Evolutionary conservation across 2,113 vertebrate species (phyloP).

Genomic region (Ceratotherium simum): DNA sequence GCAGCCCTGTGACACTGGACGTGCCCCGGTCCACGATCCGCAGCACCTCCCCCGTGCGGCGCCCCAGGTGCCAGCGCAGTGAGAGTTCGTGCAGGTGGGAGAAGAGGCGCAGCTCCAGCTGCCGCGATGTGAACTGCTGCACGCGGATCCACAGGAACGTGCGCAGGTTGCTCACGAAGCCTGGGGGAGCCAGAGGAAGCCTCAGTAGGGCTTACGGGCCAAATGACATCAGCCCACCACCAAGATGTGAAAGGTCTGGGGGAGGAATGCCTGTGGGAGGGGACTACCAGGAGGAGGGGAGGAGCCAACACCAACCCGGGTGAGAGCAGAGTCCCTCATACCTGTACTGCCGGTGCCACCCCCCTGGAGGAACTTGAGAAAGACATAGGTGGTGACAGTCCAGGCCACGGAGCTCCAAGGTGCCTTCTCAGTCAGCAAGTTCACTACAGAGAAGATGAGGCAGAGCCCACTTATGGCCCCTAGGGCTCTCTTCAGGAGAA

Average conservation of each 20-base stretch:
- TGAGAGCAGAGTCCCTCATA: neutral
- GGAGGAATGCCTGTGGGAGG: neutral
- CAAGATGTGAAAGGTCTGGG: neutral
- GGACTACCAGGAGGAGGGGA: neutral
- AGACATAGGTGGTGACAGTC: slow-evolving; percentile 92
- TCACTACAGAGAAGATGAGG: slow-evolving; percentile 86
- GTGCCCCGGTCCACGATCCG: slow-evolving; percentile 95
- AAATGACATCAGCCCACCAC: fast-evolving
- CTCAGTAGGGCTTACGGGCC: fast-evolving
- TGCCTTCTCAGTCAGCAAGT: slow-evolving; percentile 89
- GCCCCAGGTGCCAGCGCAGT: slow-evolving; percentile 95
- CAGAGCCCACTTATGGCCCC: neutral
- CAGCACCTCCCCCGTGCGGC: slow-evolving; percentile 95
- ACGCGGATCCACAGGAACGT: slow-evolving; percentile 97
- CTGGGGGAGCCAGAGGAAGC: slow-evolving; percentile 84
- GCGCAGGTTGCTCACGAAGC: slow-evolving; percentile 95
- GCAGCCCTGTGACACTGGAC: slow-evolving; percentile 94
- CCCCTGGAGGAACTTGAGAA: slow-evolving; percentile 96
- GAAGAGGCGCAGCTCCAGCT: slow-evolving; percentile 94
- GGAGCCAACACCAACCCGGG: neutral
- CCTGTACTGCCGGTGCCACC: slow-evolving; percentile 92
- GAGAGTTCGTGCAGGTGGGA: slow-evolving; percentile 94
- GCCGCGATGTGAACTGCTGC: slow-evolving; percentile 96
- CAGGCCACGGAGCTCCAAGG: slow-evolving; percentile 90
- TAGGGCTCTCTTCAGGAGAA: neutral